These are phyloP conservation scores for Cetoscarus ocellatus DNA, from an alignment of 2,797 vertebrate species.

Conservation along the genomic window DNA sequence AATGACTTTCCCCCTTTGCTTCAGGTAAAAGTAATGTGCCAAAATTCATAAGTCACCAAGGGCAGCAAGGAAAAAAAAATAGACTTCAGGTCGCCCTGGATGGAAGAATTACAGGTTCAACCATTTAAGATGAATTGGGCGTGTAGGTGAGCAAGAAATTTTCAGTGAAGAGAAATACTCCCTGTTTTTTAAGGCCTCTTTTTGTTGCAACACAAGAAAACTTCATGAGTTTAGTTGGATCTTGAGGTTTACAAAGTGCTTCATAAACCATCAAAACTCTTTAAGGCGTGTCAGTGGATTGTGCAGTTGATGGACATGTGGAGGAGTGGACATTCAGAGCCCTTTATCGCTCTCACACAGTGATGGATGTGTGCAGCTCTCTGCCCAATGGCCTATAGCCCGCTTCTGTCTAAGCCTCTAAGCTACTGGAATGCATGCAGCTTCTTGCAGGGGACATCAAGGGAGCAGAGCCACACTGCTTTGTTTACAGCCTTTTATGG, in stretches of 20 bases:
- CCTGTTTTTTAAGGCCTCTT: background rate
- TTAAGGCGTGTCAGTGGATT: constrained; percentile 22
- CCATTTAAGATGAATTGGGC: too few relatives aligned
- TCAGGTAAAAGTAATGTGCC: background rate
- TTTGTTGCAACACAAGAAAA: constrained; percentile 8
- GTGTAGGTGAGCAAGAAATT: background rate
- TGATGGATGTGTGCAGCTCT: constrained; percentile 79
- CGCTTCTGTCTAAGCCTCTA: constrained; percentile 75
- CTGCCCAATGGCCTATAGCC: constrained; percentile 74
- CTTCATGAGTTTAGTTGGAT: background rate
- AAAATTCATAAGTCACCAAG: too few relatives aligned
- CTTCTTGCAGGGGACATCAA: constrained; percentile 73
- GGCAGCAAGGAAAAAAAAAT: background rate
- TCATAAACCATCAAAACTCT: constrained; percentile 1
- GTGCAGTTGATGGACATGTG: constrained; percentile 56
- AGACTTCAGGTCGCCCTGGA: too few relatives aligned
- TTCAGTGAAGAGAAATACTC: too few relatives aligned
- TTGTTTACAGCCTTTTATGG: constrained; percentile 77
- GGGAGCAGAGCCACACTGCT: constrained; percentile 49
- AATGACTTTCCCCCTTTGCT: background rate
- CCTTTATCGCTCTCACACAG: constrained; percentile 74
- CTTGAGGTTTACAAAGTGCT: constrained; percentile 3
- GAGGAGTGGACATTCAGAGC: constrained; percentile 57
- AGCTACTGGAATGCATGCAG: constrained; percentile 79
- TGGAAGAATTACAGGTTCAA: too few relatives aligned